Conservation (phyloP, 1,140 invertebrate species). For the Cotesia glomerata region DNA sequence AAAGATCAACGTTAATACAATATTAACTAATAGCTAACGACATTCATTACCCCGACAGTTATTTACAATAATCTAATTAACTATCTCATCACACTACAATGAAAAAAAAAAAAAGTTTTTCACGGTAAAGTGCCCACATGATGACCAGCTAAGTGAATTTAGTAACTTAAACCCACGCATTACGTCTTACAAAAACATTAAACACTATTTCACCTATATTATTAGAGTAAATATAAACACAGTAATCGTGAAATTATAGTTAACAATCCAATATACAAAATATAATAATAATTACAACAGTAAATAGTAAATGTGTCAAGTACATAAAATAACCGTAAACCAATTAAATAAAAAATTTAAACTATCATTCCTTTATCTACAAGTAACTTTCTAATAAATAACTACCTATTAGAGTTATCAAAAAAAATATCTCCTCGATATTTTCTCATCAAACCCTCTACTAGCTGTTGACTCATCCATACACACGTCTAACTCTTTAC, state of each 20-base stretch:
- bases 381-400: background rate
- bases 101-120: background rate
- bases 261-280: too few species aligned
- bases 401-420: background rate
- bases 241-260: background rate
- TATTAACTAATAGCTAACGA: background rate
- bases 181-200: background rate
- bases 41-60: background rate
- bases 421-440: background rate
- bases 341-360: background rate
- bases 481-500: too few species aligned
- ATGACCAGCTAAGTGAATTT: conserved; percentile 15
- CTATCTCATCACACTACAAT: background rate
- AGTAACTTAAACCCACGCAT: background rate
- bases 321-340: too few species aligned
- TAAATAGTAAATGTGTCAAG: too few species aligned
- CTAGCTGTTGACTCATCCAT: background rate
- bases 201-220: background rate
- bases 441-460: background rate
- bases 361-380: background rate
- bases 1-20: background rate
- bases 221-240: background rate
- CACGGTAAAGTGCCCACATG: background rate
- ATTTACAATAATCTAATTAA: background rate
- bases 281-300: too few species aligned